Evolutionary conservation across 2,113 vertebrate genomes (phyloP).

Genomic region (Spermophilus dauricus): DNA sequence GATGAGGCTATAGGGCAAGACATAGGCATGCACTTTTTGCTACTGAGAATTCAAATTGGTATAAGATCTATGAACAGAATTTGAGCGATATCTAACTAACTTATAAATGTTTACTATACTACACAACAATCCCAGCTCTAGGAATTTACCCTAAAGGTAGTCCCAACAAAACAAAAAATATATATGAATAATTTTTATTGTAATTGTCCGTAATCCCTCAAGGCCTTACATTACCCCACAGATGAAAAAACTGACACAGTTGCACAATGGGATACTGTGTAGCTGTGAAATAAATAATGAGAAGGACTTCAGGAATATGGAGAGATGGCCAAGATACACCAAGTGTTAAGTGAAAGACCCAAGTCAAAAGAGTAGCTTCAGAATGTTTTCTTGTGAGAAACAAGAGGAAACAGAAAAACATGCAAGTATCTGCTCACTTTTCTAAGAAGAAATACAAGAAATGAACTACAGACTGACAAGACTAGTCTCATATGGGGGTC

Average conservation of each 20-base stretch:
- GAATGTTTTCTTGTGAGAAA: no score
- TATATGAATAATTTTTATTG: not conserved
- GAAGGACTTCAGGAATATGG: not conserved
- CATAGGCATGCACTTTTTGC: not conserved
- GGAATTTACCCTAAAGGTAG: not conserved
- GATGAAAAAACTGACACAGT: not conserved
- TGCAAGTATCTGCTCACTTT: not conserved
- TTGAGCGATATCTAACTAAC: not conserved
- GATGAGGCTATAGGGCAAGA: not conserved
- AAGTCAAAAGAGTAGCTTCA: not conserved
- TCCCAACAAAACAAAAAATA: not conserved
- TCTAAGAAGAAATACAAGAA: not conserved
- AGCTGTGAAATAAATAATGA: not conserved
- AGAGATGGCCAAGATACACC: not conserved
- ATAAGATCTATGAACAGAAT: not conserved
- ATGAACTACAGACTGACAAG: not conserved
- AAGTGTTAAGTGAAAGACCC: not conserved
- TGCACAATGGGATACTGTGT: not conserved
- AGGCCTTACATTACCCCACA: not conserved
- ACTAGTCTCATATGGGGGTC: not conserved
- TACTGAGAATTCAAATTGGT: not conserved
- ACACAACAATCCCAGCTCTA: not conserved
- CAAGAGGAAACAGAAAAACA: not conserved
- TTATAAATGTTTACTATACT: not conserved
- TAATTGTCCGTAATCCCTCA: not conserved